A percentile compares a stretch with the other conserved stretches of the same genome.
Evolutionary conservation across 2,113 vertebrate species (phyloP).

Genomic region (Rhea pennata): DNA sequence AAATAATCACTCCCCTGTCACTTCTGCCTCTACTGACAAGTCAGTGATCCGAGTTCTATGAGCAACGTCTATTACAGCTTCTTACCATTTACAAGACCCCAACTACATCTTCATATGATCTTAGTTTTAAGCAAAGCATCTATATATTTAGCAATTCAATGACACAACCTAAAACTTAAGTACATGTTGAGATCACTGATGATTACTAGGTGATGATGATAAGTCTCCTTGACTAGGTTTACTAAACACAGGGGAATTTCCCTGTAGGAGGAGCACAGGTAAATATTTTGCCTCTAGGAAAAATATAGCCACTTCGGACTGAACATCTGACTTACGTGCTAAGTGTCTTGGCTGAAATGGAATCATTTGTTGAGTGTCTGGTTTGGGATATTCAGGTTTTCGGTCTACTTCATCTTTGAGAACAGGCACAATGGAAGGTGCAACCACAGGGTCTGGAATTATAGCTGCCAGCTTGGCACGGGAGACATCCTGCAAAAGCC

Average conservation of each 20-base stretch:
- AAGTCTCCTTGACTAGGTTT: background rate
- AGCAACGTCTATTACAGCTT: background rate
- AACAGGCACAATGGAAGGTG: slow-evolving; percentile 88
- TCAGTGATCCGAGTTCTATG: background rate
- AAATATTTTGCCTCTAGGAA: background rate
- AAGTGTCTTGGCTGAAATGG: slow-evolving; percentile 97
- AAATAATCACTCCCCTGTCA: background rate
- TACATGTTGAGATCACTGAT: background rate
- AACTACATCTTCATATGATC: background rate
- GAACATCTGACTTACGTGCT: slow-evolving; percentile 85
- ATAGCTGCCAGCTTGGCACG: slow-evolving; percentile 92
- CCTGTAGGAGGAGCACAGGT: background rate
- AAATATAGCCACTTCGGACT: background rate
- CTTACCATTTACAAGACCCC: background rate
- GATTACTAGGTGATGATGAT: background rate
- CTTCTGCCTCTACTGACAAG: background rate
- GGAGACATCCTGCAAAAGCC: slow-evolving; percentile 89
- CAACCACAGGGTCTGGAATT: slow-evolving; percentile 93
- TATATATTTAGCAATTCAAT: background rate
- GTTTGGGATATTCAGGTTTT: slow-evolving; percentile 98
- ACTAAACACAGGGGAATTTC: background rate
- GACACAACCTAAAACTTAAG: background rate
- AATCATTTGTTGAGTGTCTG: slow-evolving; percentile 98
- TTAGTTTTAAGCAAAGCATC: background rate
- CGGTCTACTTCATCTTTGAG: slow-evolving; percentile 94